Conservation (phyloP, 2,888 invertebrate genomes). For the Drosophila longiperda region DNA sequence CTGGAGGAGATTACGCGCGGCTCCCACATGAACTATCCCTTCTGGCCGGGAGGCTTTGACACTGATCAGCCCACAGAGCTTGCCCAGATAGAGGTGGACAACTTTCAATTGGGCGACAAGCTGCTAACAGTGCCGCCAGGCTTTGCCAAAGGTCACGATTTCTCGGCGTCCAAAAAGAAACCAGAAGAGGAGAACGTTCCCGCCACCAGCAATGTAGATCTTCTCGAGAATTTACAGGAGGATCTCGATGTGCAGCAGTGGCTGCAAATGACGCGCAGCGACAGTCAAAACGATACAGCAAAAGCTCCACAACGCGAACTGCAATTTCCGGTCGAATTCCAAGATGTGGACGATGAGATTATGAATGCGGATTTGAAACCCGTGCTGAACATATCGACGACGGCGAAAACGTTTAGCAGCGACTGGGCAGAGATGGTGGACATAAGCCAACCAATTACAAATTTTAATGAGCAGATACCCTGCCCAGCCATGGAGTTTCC, state of each 20-base stretch:
- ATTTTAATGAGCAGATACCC: slow-evolving; percentile 92
- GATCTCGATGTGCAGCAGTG: slow-evolving; percentile 83
- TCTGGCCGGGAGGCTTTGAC: slow-evolving; percentile 93
- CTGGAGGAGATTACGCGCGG: slow-evolving; percentile 89
- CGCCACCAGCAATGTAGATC: slow-evolving; percentile 74
- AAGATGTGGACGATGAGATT: slow-evolving; percentile 81
- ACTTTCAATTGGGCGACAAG: slow-evolving; percentile 84
- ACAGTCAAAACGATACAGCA: slow-evolving; percentile 4
- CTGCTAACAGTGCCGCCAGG: slow-evolving; percentile 89
- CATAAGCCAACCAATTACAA: slow-evolving; percentile 91
- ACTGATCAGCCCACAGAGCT: slow-evolving; percentile 86
- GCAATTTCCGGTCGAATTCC: slow-evolving; percentile 63
- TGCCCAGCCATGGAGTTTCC: slow-evolving; percentile 93
- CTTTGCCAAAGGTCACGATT: slow-evolving; percentile 87
- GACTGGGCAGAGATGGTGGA: slow-evolving; percentile 96
- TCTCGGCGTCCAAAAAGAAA: slow-evolving; percentile 76
- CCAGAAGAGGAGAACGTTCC: slow-evolving; percentile 17
- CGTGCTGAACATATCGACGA: slow-evolving; percentile 89
- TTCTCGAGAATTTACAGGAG: slow-evolving; percentile 81
- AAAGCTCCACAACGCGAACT: slow-evolving; percentile 11
- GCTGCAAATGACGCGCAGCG: slow-evolving; percentile 74
- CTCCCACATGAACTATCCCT: slow-evolving; percentile 92
- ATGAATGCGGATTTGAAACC: slow-evolving; percentile 86
- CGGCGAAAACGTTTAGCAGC: slow-evolving; percentile 84
- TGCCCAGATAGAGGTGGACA: slow-evolving; percentile 83